Base-by-base conservation (phyloP, 23 tunicate species). In the Aplidium turbinatum region DNA sequence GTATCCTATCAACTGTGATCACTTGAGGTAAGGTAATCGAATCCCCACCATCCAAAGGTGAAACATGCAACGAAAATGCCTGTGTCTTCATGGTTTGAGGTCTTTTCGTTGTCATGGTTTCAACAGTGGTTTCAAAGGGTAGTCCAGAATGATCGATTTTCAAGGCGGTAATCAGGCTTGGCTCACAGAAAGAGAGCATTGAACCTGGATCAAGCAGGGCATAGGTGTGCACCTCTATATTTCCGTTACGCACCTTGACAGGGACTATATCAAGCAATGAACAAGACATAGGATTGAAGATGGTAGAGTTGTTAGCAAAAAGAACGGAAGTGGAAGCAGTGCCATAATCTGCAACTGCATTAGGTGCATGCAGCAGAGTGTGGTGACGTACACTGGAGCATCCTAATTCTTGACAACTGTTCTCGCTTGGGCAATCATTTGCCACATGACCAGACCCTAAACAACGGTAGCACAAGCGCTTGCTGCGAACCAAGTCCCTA, bases 341-440 rank as follows among this genome's bases (percentile, higher is more conserved):
- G 22, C 7, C n/a, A 23, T 7, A 11, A 7, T 56, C n/a, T n/a
- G 22, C 23, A n/a, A 6, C 26, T 7, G 34, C 11, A 1, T n/a
- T 69, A 57, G 56, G 33, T 21, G 35, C 56, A 31, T 69, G 75
- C 57, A 69, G 33, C 75, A 3, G 27, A 13, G 75, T 40, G 61
- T 69, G 75, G 16, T 69, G 30, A 69, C 20, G 23, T 19, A 1
- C 29, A 5, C 57, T 23, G 1, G 4, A 40, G 26, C 75, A 69
- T 26, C 35, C 75, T 24, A 28, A 4, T 11, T n/a, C 57, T 1
- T 35, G n/a, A 57, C 75, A 69, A 11, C 11, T 55, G 4, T 23
- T 28, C 34, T 42, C 31, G 57, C n/a, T 1, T 6, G 2, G 33
- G 32, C 50, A 42, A 58, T 30, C 2, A 6, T 21, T n/a, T 6